Evolutionary conservation across 1,140 invertebrate species (phyloP).

Genomic region (Ips typographus): DNA sequence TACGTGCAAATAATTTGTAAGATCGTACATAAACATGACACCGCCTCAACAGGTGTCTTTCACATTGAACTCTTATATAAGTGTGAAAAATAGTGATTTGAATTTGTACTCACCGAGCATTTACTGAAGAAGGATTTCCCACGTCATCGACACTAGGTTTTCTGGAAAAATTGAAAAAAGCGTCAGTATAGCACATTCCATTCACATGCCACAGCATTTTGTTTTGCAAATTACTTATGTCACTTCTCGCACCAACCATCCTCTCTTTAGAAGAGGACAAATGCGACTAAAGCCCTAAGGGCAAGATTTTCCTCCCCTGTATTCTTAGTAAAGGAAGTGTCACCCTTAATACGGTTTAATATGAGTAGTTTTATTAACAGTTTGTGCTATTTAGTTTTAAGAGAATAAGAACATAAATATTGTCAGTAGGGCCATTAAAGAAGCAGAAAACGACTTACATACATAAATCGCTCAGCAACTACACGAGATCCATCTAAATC

Average conservation of each 20-base stretch:
- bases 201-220: conserved; percentile 45
- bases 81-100: background rate
- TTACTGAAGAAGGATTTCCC: conserved; percentile 67
- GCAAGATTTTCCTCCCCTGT: conserved; percentile 15
- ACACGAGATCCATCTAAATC: conserved; percentile 5
- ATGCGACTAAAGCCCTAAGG: conserved; percentile 23
- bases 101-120: conserved; percentile 66
- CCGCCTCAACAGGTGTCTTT: conserved; percentile 30
- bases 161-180: conserved; percentile 68
- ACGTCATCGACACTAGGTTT: conserved; percentile 72
- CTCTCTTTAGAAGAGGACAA: conserved; percentile 14
- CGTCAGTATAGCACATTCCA: conserved; percentile 50
- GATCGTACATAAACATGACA: conserved; percentile 33
- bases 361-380: conserved; percentile 20
- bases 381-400: background rate
- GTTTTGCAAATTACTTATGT: background rate
- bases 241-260: conserved; percentile 12
- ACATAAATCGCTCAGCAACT: too few relatives aligned
- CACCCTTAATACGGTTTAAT: conserved; percentile 28
- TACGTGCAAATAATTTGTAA: conserved; percentile 34
- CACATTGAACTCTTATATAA: background rate
- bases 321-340: conserved; percentile 18
- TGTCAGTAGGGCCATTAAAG: background rate
- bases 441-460: background rate
- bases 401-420: too few relatives aligned